A percentile compares a stretch with the other conserved stretches of the same genome.
Conservation (phyloP, 2,113 vertebrate species). For the Chaetura pelagica region DNA sequence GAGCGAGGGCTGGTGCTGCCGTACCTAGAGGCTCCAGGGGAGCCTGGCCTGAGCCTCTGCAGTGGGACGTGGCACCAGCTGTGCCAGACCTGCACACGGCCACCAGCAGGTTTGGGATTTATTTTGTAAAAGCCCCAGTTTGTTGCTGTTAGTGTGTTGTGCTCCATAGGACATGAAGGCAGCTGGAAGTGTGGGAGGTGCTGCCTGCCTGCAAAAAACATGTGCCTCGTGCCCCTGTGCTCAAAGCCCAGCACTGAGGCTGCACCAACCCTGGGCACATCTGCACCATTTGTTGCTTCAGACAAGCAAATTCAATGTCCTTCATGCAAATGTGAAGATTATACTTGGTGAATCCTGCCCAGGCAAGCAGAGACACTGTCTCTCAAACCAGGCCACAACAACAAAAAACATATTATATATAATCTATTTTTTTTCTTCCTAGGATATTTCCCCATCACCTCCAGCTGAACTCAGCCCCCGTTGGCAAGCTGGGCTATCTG, state of each 20-base stretch:
- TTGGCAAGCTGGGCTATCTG: neutral
- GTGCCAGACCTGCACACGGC: accelerated
- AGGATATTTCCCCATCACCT: neutral
- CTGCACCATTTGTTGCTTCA: neutral
- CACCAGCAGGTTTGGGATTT: neutral
- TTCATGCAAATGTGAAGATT: accelerated
- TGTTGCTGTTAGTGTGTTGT: neutral
- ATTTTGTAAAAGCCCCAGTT: neutral
- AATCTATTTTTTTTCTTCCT: neutral
- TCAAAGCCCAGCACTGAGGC: neutral
- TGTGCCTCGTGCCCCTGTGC: accelerated
- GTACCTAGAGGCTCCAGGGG: accelerated
- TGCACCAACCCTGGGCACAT: accelerated
- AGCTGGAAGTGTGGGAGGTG: neutral
- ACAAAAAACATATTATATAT: neutral
- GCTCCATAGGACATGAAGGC: neutral
- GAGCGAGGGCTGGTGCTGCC: accelerated
- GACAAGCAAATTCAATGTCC: neutral
- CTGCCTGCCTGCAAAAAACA: accelerated
- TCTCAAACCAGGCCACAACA: neutral
- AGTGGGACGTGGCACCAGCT: accelerated
- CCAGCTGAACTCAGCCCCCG: neutral
- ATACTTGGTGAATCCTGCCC: neutral
- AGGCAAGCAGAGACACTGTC: neutral
- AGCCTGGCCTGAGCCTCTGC: accelerated